Evolutionary conservation across 37 sponge, comb jelly and placozoan genomes (phyloP), one percentile per base, ranked within the genome.

Genomic region (Theonella swinhoei): DNA sequence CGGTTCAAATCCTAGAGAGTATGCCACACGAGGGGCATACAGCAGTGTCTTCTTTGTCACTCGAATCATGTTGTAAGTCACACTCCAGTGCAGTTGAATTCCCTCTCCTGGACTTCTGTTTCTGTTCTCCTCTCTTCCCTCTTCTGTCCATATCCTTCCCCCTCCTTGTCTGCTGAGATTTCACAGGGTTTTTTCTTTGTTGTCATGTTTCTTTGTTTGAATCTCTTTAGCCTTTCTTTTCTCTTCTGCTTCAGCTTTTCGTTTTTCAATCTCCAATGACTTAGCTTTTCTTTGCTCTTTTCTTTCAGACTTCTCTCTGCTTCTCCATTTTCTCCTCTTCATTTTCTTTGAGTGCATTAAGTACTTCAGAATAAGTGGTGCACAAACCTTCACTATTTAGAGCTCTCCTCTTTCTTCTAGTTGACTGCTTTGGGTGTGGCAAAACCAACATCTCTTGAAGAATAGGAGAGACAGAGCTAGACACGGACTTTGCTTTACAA

Each of bases 321-420:
- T 30, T 60, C 3, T 65, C 60, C 37, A 31, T 25, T 64, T 72
- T 83, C 64, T 72, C 74, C 22, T 28, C 63, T 36, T 83, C 42
- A 4, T 83, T 40, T 37, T 76, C 69, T 32, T 84, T 84, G 24
- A 84, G 23, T 40, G 36, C 69, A 39, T 70, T 64, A 28, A 77
- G 62, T 40, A 88, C 77, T 11, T 68, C 63, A 77, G 0, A 9
- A 37, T 88, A 83, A 63, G 90, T 89, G 35, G 80, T 84, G 42
- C 90, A 89, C 24, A 84, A 74, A 33, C 80, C 68, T 60, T 67
- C 80, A 35, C 64, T 74, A 58, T 79, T 84, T 31, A 84, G 22
- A n/a, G 33, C 80, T 60, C 67, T 88, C 39, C 76, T 74, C 42
- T 70, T 83, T 33, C 40, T 29, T 62, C 29, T 39, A 54, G 80